Percentiles rank a stretch among this genome's conserved stretches.
Conservation (phyloP, 92 coral and sea anemone genomes). For the Epizoanthus scotinus region DNA sequence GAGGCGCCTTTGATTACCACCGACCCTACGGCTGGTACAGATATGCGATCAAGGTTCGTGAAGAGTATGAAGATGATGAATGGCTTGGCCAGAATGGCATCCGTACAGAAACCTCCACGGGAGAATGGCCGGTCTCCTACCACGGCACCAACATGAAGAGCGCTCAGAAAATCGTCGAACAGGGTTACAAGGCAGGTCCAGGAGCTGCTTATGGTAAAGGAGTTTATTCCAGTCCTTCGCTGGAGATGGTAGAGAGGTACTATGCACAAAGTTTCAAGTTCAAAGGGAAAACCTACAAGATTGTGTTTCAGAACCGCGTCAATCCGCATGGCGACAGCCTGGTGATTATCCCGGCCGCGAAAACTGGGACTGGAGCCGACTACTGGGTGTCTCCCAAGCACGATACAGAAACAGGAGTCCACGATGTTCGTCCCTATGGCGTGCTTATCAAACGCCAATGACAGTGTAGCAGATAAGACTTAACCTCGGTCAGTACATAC, state of each 20-base stretch:
- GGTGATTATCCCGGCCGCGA: constrained; percentile 46
- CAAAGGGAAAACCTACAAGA: constrained; percentile 56
- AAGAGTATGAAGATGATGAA: constrained; percentile 20
- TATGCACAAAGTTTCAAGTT: constrained; percentile 56
- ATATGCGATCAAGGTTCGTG: constrained; percentile 54
- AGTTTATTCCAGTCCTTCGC: constrained; percentile 67
- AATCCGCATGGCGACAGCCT: constrained; percentile 51
- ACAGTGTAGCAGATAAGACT: too few relatives aligned
- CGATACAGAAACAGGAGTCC: constrained; percentile 13
- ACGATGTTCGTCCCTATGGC: constrained; percentile 70
- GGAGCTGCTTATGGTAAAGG: constrained; percentile 49
- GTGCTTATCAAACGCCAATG: constrained; percentile 39
- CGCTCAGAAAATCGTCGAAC: constrained; percentile 39
- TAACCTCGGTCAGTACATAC: too few relatives aligned
- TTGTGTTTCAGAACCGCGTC: constrained; percentile 72
- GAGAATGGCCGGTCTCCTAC: constrained; percentile 81
- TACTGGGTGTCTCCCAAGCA: constrained; percentile 65
- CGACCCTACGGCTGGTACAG: constrained; percentile 84
- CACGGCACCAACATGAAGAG: constrained; percentile 58
- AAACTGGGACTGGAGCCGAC: constrained; percentile 54
- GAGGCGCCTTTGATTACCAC: constrained; percentile 61
- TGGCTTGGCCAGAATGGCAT: constrained; percentile 79
- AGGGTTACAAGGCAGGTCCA: constrained; percentile 45
- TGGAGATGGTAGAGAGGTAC: constrained; percentile 48
- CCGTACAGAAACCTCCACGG: constrained; percentile 50